phyloP scores from a whole-genome alignment of 2,113 vertebrate species.

The Pangasianodon hypophthalmus region DNA sequence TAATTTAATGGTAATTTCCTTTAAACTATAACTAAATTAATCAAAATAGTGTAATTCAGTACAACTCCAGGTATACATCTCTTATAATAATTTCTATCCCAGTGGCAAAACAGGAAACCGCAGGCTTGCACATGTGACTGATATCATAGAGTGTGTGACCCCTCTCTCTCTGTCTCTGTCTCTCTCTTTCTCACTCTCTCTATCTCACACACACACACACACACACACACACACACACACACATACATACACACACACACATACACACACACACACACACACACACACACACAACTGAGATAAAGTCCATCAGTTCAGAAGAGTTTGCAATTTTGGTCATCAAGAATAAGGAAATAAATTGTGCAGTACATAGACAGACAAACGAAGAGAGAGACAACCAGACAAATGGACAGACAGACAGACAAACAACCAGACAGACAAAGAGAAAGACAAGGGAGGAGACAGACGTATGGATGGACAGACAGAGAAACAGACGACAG shows the following conservation, averaged over 20 bases:
- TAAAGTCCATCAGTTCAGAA: not conserved
- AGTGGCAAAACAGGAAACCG: not conserved
- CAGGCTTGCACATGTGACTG: not conserved
- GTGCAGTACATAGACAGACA: not conserved
- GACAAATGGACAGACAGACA: too few relatives aligned
- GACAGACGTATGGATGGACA: too few relatives aligned
- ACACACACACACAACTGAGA: not conserved
- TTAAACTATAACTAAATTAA: not conserved
- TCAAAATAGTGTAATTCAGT: not conserved
- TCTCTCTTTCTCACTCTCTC: too few relatives aligned
- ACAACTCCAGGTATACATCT: not conserved
- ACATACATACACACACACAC: not conserved
- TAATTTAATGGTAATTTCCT: too few relatives aligned
- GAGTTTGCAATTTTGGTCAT: not conserved
- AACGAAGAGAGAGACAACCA: not conserved
- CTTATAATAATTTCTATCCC: not conserved
- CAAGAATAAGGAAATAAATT: not conserved
- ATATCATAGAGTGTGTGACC: not conserved
- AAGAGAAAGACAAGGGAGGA: too few relatives aligned
- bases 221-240: not conserved
- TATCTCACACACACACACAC: not conserved
- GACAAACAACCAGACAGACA: too few relatives aligned
- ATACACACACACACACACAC: not conserved
- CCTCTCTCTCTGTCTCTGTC: not conserved
- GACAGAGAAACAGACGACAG: too few relatives aligned